phyloP scores from a whole-genome alignment of 2,113 vertebrate genomes.

The Bos javanicus region DNA sequence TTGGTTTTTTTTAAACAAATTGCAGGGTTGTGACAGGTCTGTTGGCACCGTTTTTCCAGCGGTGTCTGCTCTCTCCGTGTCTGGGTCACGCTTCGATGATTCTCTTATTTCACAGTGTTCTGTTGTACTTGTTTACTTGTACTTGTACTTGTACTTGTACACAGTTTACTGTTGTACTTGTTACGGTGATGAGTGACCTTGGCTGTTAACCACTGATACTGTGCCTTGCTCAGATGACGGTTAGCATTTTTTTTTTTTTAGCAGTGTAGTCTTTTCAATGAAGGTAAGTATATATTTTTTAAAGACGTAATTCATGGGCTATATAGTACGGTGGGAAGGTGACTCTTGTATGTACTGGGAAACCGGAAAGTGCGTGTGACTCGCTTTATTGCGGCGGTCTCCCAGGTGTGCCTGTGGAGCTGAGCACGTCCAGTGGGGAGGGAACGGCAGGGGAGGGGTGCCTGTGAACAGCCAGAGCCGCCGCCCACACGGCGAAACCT shows the following conservation, averaged over 20 bases:
- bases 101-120: background rate
- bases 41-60: background rate
- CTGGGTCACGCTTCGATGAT: background rate
- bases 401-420: background rate
- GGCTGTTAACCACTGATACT: background rate
- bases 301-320: background rate
- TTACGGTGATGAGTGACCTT: background rate
- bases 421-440: background rate
- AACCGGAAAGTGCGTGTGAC: background rate
- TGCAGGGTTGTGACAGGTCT: background rate
- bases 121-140: background rate
- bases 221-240: background rate
- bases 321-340: background rate
- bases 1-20: background rate
- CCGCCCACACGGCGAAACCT: background rate
- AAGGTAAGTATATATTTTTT: background rate
- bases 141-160: too few species aligned
- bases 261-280: background rate
- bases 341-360: background rate
- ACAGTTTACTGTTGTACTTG: background rate
- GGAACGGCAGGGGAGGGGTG: background rate
- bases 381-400: rapidly evolving
- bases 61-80: background rate
- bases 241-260: background rate
- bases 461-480: background rate